Conservation (phyloP, 2,113 vertebrate genomes). For the Amphiprion ocellaris region DNA sequence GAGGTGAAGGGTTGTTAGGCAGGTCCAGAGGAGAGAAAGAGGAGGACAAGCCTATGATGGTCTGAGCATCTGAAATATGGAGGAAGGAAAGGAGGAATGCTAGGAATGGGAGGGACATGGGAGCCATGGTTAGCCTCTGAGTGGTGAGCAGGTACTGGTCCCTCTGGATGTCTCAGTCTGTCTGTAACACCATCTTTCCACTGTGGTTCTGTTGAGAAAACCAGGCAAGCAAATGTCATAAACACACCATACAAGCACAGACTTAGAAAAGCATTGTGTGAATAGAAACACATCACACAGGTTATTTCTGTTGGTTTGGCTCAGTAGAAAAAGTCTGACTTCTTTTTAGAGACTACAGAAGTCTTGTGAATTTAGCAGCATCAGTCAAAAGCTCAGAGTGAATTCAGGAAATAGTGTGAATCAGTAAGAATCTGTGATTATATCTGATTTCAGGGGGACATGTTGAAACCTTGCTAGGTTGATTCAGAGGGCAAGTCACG, state of each 20-base stretch:
- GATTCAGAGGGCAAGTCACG: conserved; percentile 50
- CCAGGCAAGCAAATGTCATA: conserved; percentile 7
- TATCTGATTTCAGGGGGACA: conserved; percentile 11
- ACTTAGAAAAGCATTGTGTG: neutral
- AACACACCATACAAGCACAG: neutral
- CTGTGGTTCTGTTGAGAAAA: conserved; percentile 52
- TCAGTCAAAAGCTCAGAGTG: neutral
- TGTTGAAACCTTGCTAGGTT: conserved; percentile 21
- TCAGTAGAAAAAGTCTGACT: neutral
- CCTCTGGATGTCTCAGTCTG: conserved; percentile 34
- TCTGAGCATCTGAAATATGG: conserved; percentile 60
- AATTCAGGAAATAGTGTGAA: conserved; percentile 1
- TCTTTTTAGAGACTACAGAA: no score
- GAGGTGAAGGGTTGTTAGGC: conserved; percentile 40
- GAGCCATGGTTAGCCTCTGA: conserved; percentile 72
- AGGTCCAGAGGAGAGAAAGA: conserved; percentile 49
- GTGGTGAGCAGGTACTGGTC: conserved; percentile 37
- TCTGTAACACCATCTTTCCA: conserved; percentile 71
- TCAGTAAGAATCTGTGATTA: neutral
- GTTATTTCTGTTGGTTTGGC: neutral
- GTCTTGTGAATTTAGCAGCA: neutral
- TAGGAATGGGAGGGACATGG: conserved; percentile 44
- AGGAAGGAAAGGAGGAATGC: conserved; percentile 55
- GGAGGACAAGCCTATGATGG: conserved; percentile 62
- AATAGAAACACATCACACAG: neutral